phyloP scores from a whole-genome alignment of 2,888 invertebrate species.

The Pyrrhia umbra region DNA sequence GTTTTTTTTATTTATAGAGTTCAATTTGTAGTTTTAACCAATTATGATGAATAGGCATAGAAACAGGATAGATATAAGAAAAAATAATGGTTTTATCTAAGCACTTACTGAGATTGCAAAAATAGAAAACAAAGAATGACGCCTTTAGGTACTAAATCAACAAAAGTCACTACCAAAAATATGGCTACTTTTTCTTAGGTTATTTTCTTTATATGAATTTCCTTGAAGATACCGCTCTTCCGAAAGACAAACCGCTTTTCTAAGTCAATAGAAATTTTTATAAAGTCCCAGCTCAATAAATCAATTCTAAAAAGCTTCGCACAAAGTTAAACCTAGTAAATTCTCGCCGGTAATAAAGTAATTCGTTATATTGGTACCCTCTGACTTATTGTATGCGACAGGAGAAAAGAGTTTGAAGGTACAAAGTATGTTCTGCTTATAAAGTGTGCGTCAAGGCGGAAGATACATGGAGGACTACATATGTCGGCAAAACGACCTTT shows the following conservation, averaged over 20 bases:
- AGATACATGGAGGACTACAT: conserved; percentile 45
- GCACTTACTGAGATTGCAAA: no score
- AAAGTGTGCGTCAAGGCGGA: conserved; percentile 11
- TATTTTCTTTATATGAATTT: not conserved
- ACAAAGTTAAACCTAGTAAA: conserved; percentile 10
- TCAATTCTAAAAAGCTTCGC: conserved; percentile 27
- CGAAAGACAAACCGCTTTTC: conserved; percentile 3
- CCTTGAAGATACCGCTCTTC: not conserved
- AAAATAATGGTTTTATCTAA: no score
- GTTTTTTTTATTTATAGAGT: no score
- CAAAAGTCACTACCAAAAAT: not conserved
- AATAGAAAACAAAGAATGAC: not conserved
- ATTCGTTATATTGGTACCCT: conserved; percentile 10
- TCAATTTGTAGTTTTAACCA: no score
- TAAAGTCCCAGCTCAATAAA: conserved; percentile 30
- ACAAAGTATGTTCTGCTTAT: conserved; percentile 12
- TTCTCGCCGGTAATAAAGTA: conserved; percentile 25
- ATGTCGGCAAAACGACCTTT: conserved; percentile 43
- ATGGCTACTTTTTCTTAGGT: not conserved
- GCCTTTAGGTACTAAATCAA: not conserved
- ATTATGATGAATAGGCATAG: no score
- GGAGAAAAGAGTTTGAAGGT: not conserved
- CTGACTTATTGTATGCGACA: conserved; percentile 8
- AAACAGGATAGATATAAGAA: no score
- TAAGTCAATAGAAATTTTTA: conserved; percentile 1